Evolutionary conservation across 2,888 invertebrate species (phyloP).

Genomic region (Embidobia sp.): DNA sequence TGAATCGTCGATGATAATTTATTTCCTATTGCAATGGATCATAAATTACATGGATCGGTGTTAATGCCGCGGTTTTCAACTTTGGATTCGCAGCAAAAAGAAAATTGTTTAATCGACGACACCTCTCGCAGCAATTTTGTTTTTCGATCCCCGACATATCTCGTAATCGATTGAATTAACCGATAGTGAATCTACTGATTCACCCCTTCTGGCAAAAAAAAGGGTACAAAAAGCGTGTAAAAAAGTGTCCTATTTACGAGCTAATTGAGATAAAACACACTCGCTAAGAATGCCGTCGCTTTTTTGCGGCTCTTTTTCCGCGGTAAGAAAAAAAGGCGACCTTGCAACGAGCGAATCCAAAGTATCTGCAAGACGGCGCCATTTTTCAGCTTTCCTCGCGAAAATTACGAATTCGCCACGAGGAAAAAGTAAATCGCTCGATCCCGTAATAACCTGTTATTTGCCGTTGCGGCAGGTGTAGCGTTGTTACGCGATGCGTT

Average conservation of each 20-base stretch:
- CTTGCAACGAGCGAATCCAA: constrained; percentile 27
- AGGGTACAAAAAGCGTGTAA: neutral
- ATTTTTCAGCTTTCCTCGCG: constrained; percentile 31
- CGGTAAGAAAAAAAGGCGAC: constrained; percentile 1
- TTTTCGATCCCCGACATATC: too few species aligned
- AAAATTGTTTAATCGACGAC: too few species aligned
- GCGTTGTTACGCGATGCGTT: constrained; percentile 64
- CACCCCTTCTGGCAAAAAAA: too few species aligned
- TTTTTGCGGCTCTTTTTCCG: constrained; percentile 16
- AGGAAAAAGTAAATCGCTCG: constrained; percentile 49
- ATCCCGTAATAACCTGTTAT: constrained; percentile 62
- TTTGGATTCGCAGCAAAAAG: too few species aligned
- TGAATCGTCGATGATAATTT: too few species aligned
- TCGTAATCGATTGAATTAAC: too few species aligned
- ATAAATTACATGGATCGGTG: too few species aligned
- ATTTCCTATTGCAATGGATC: too few species aligned
- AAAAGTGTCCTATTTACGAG: constrained; percentile 25
- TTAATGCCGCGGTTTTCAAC: too few species aligned
- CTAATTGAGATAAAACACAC: constrained; percentile 40
- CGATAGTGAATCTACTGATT: too few species aligned
- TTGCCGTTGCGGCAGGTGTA: constrained; percentile 61
- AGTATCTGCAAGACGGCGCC: too few species aligned
- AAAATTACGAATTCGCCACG: constrained; percentile 36
- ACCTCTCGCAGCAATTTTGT: too few species aligned
- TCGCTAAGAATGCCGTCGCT: constrained; percentile 21